phyloP scores from a whole-genome alignment of 2,888 invertebrate species.

The Trichogramma dendrolimi region DNA sequence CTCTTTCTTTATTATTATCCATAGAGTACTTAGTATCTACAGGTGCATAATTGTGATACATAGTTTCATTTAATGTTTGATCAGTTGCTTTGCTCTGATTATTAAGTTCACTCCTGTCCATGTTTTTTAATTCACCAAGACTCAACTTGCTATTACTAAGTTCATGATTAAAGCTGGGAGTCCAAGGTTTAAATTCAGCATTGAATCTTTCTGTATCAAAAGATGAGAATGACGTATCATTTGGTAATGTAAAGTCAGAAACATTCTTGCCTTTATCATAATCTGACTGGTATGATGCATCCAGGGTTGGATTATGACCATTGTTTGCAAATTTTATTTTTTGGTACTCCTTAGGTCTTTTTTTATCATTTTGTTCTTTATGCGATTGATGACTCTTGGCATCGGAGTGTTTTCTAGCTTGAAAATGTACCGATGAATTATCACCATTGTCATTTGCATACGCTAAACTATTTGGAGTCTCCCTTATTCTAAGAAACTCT shows the following conservation, averaged over 20 bases:
- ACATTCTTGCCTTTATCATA: constrained; percentile 29
- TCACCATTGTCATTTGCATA: background rate
- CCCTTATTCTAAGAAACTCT: constrained; percentile 51
- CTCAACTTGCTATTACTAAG: constrained; percentile 18
- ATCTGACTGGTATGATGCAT: constrained; percentile 16
- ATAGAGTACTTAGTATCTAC: constrained; percentile 6
- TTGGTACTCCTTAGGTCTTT: constrained; percentile 15
- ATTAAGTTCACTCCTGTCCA: constrained; percentile 15
- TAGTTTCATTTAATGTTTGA: constrained; percentile 1
- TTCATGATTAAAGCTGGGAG: constrained; percentile 27
- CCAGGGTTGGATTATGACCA: constrained; percentile 10
- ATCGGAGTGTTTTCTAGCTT: constrained; percentile 5
- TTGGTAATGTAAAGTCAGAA: constrained; percentile 36
- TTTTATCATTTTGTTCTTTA: constrained; percentile 11
- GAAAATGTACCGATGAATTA: background rate
- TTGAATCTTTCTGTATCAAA: constrained; percentile 39
- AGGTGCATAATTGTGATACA: constrained; percentile 12
- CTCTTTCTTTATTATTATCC: constrained; percentile 10
- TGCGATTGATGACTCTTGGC: constrained; percentile 5
- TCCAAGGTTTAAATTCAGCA: constrained; percentile 40
- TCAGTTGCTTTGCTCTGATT: constrained; percentile 12
- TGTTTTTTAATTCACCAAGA: constrained; percentile 8
- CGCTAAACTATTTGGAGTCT: constrained; percentile 49
- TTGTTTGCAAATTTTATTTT: constrained; percentile 17
- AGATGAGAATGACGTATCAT: constrained; percentile 35